Evolutionary conservation across 2,888 invertebrate species (phyloP).

Genomic region (Orthosia gracilis): DNA sequence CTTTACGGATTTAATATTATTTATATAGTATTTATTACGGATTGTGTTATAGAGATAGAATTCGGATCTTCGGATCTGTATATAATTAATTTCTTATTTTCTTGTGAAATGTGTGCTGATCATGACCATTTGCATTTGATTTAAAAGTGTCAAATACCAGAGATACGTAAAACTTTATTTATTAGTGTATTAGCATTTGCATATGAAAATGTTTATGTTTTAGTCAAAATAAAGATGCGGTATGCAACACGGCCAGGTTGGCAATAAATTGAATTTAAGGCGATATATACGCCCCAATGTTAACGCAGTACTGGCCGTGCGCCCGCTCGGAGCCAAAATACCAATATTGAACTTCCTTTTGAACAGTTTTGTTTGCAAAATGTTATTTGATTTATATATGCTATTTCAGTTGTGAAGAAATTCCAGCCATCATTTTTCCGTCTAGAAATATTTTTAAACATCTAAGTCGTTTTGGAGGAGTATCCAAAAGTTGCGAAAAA

Average conservation of each 20-base stretch:
- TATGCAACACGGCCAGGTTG: neutral
- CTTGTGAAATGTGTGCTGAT: slow-evolving; percentile 62
- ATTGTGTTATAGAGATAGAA: slow-evolving; percentile 66
- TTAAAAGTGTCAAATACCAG: slow-evolving; percentile 62
- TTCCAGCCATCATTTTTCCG: too few relatives aligned
- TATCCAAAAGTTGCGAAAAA: too few relatives aligned
- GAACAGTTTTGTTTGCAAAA: too few relatives aligned
- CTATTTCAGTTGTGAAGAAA: too few relatives aligned
- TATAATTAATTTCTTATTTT: slow-evolving; percentile 70
- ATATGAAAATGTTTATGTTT: slow-evolving; percentile 55
- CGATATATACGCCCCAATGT: too few relatives aligned
- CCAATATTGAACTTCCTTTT: too few relatives aligned
- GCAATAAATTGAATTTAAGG: slow-evolving; percentile 49
- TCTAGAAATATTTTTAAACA: too few relatives aligned
- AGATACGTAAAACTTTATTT: slow-evolving; percentile 58
- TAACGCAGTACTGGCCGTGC: too few relatives aligned
- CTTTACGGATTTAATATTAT: slow-evolving; percentile 83
- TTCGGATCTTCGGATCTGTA: slow-evolving; percentile 52
- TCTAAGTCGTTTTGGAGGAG: too few relatives aligned
- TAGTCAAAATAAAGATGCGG: slow-evolving; percentile 48
- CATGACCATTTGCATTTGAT: slow-evolving; percentile 55
- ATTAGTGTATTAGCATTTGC: slow-evolving; percentile 60
- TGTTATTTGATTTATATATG: too few relatives aligned
- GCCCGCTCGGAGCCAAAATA: too few relatives aligned
- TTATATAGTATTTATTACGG: slow-evolving; percentile 77